phyloP scores from a whole-genome alignment of 2,888 invertebrate species.

The Ophion slaviceki region DNA sequence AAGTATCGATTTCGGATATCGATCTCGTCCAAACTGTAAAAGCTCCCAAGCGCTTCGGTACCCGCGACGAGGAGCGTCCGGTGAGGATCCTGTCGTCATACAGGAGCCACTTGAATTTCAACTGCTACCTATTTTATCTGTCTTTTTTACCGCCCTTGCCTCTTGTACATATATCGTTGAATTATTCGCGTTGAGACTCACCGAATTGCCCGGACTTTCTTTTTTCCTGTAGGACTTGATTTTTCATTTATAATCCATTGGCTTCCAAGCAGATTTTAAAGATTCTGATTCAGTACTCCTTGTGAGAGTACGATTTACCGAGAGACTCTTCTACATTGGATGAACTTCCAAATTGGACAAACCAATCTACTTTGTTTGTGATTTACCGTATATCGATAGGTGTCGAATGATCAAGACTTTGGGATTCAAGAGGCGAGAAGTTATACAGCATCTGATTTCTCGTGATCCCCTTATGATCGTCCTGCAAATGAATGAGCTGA shows the following conservation, averaged over 20 bases:
- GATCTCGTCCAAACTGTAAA: constrained; percentile 18
- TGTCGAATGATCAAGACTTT: not conserved
- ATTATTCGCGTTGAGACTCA: constrained; percentile 12
- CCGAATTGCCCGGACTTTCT: not conserved
- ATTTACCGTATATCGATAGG: not conserved
- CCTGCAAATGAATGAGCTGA: too few relatives aligned
- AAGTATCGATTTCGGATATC: constrained; percentile 59
- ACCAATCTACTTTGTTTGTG: not conserved
- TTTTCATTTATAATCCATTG: too few relatives aligned
- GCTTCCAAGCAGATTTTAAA: too few relatives aligned
- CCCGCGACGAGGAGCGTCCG: constrained; percentile 13
- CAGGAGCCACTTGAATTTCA: constrained; percentile 34
- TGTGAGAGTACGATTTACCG: too few relatives aligned
- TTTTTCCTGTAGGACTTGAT: not conserved
- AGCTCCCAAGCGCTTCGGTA: constrained; percentile 2
- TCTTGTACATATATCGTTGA: not conserved
- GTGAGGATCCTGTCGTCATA: constrained; percentile 24
- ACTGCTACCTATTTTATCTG: constrained; percentile 10
- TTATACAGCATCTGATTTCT: not conserved
- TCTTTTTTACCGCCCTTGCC: not conserved
- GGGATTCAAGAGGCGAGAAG: not conserved
- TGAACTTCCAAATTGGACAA: too few relatives aligned
- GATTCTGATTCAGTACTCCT: too few relatives aligned
- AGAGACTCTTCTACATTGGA: too few relatives aligned
- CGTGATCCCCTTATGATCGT: not conserved